Evolutionary conservation across 2,113 vertebrate genomes (phyloP), one percentile per base, ranked within the genome.

Genomic region (Phalacrocorax aristotelis): DNA sequence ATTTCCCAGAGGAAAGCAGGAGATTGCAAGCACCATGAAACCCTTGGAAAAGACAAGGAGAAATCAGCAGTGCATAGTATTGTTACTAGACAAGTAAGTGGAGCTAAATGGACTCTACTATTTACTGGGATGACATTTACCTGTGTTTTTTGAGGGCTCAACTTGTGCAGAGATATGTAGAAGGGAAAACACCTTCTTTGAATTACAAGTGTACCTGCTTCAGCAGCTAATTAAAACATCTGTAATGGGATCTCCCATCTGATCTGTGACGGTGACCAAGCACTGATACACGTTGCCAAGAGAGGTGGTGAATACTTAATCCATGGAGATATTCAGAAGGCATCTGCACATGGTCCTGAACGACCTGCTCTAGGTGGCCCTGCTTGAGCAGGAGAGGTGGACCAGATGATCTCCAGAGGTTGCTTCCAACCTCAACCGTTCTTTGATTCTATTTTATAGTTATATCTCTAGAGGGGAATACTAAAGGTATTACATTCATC

Each of bases 231-330:
- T 0, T 0, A 11, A 9, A 40, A 87, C 84, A 7, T 76, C 40
- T 75, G 16, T 20, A 58, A 8, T 3, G 1, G 17, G 11, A 2
- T 58, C 29, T 77, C 34, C 42, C 21, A 60, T 7, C 5, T n/a
- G 15, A 44, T 42, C 0, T 20, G 3, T 60, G 13, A 81, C 13
- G 3, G 3, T 51, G 44, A 74, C 29, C 0, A 4, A 61, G 16
- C 19, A 51, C 9, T 61, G 55, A 54, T 16, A n/a, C 3, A 38
- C 6, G 1, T n/a, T 92, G 6, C 12, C 27, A 1, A 1, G 15
- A 77, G 38, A 69, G 3, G 3, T 38, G 17, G 17, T 62, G 2
- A 13, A 42, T 3, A 20, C 9, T 72, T 58, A 9, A 40, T 72
- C 8, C 48, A 64, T 68, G 29, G 19, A 81, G 54, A 8, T n/a